Base-by-base conservation (phyloP, 37 sponge, comb jelly and placozoan species). In the Ephydatia muelleri region DNA sequence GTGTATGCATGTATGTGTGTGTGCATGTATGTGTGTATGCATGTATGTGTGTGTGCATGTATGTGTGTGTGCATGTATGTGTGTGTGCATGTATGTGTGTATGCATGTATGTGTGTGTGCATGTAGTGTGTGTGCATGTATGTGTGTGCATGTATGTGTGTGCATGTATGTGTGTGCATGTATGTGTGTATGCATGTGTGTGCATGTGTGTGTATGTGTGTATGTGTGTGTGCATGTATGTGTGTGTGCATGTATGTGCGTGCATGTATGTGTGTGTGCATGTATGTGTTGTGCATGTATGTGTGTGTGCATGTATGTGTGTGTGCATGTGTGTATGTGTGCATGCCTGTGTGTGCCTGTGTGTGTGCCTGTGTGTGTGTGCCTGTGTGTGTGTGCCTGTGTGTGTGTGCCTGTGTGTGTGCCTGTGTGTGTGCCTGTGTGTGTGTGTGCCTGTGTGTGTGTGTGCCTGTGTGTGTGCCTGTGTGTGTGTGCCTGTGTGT, bases 41-140 rank as follows among this genome's bases (percentile, higher is more conserved):
- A 43, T 43, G 43, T 6, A 43, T 6, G 6, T 3, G 6, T 6
- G 6, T 43, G 43, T 43, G 3, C 6, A 43, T 43, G 43, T 43
- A 43, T 6, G 6, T 6, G 6, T 43, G 30, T 3, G 25, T 38
- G 49, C n/a, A n/a, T 35, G 64, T 78, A 31, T 25, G 64, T 12
- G 78, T 78, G 49, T 78, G 57, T 48, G 78, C 49, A 65, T 78
- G 64, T 78, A 65, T 78, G 78, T 40, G 64, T 78, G 78, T 78
- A 65, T 78, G 78, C 31, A 28, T 47, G 64, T 71, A 30, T n/a
- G 73, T 12, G 21, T 13, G 27, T 37, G 38, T 35, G 14, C 12
- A 36, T 13, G n/a, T n/a, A n/a, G n/a, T n/a, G n/a, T n/a, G n/a
- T n/a, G n/a, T n/a, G n/a, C n/a, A n/a, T n/a, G n/a, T 16, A 73